These are phyloP conservation scores for Bos taurus DNA, from an alignment of 2,113 vertebrate genomes.

Conservation along the genomic window DNA sequence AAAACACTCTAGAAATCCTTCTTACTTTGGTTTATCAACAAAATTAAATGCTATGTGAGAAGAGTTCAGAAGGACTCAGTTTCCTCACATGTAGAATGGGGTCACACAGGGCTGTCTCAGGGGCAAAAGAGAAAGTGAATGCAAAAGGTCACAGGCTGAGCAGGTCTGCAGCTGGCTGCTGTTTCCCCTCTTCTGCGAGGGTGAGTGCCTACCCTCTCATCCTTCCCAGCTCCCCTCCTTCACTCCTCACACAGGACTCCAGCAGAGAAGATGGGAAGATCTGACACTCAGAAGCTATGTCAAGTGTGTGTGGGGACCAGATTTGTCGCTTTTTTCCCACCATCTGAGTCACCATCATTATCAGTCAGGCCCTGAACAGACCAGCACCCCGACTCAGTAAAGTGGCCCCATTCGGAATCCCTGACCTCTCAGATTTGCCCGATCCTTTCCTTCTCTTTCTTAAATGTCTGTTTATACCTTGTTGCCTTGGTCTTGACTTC, in stretches of 20 bases:
- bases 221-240: background rate
- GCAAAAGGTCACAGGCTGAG: background rate
- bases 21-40: background rate
- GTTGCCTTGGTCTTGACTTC: too few species aligned
- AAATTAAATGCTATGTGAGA: background rate
- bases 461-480: background rate
- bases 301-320: background rate
- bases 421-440: background rate
- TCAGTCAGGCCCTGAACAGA: background rate
- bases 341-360: background rate
- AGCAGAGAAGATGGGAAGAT: background rate
- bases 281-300: too few species aligned
- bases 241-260: background rate
- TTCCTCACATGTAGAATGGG: background rate
- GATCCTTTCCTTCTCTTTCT: background rate
- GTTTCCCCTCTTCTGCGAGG: background rate
- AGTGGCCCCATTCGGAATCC: background rate
- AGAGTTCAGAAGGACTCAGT: background rate
- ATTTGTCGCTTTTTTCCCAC: background rate
- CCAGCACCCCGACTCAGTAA: background rate
- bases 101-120: background rate
- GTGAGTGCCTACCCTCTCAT: background rate
- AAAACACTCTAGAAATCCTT: background rate
- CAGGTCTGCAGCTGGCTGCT: background rate
- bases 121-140: fast-evolving